Evolutionary conservation across 1,140 invertebrate species (phyloP).

Genomic region (Belonocnema kinseyi): DNA sequence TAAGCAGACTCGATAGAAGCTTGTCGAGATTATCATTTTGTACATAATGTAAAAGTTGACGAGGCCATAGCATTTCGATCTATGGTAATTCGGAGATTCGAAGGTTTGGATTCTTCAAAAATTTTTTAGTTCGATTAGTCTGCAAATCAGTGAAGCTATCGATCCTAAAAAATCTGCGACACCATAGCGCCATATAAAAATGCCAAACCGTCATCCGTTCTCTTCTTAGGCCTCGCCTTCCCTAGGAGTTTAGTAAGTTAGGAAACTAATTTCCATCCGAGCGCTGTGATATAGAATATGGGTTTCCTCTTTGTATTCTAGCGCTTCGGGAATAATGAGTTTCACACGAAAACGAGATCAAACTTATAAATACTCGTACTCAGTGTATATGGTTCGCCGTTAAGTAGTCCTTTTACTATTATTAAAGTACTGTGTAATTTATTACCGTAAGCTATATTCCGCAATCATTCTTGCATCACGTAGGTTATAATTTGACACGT

Average conservation of each 20-base stretch:
- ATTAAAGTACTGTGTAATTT: constrained; percentile 56
- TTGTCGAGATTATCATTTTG: not conserved
- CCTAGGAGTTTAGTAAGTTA: constrained; percentile 40
- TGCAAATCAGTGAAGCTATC: not conserved
- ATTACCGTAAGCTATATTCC: constrained; percentile 40
- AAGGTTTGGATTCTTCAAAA: not conserved
- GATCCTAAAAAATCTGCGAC: constrained; percentile 5
- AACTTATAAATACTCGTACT: constrained; percentile 59
- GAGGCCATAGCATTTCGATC: not conserved
- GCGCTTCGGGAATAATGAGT: constrained; percentile 38
- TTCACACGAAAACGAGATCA: constrained; percentile 35
- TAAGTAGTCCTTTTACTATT: constrained; percentile 55
- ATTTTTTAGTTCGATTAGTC: not conserved
- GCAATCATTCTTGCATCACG: constrained; percentile 38
- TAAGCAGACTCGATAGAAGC: not conserved
- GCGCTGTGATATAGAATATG: constrained; percentile 41
- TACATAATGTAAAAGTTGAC: not conserved
- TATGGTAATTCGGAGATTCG: not conserved
- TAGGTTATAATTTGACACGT: constrained; percentile 41
- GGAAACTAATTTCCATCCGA: constrained; percentile 44
- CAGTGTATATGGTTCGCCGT: constrained; percentile 55
- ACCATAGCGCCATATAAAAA: constrained; percentile 58
- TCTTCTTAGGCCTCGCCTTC: constrained; percentile 43
- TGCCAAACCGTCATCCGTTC: constrained; percentile 54
- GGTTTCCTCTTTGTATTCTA: constrained; percentile 32